phyloP scores from a whole-genome alignment of 1,140 invertebrate species.

The Polypedilum vanderplanki region DNA sequence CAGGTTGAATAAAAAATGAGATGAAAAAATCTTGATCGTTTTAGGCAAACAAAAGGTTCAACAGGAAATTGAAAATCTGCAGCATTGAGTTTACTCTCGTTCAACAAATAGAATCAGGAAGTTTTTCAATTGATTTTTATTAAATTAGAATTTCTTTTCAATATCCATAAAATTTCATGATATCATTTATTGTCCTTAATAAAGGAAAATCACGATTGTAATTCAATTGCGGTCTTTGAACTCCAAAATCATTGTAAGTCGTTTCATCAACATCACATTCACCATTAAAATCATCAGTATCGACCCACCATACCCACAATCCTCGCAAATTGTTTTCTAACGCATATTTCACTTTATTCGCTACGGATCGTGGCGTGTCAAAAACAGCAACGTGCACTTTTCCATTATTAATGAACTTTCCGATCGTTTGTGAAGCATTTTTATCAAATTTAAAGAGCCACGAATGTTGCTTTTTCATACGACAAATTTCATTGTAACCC shows the following conservation, averaged over 20 bases:
- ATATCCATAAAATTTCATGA: background rate
- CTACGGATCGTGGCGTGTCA: slow-evolving; percentile 8
- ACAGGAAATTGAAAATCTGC: too few species aligned
- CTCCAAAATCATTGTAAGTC: background rate
- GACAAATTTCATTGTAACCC: slow-evolving; percentile 62
- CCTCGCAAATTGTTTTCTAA: slow-evolving; percentile 30
- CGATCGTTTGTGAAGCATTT: background rate
- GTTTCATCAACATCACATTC: background rate
- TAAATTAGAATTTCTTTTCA: background rate
- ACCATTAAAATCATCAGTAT: slow-evolving; percentile 30
- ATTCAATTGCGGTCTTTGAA: background rate
- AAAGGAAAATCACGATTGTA: background rate
- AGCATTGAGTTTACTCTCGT: too few species aligned
- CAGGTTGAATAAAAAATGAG: too few species aligned
- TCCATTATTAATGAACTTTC: background rate
- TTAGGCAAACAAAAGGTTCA: too few species aligned
- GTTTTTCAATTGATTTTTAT: too few species aligned
- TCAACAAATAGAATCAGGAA: too few species aligned
- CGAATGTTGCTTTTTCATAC: background rate
- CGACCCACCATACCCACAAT: slow-evolving; percentile 31
- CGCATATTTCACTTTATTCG: slow-evolving; percentile 29
- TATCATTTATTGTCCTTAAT: background rate
- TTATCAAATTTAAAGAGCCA: background rate
- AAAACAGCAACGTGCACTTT: background rate
- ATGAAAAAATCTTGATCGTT: too few species aligned